Evolutionary conservation across 1,140 invertebrate species (phyloP).

Genomic region (Hycleus cichorii): DNA sequence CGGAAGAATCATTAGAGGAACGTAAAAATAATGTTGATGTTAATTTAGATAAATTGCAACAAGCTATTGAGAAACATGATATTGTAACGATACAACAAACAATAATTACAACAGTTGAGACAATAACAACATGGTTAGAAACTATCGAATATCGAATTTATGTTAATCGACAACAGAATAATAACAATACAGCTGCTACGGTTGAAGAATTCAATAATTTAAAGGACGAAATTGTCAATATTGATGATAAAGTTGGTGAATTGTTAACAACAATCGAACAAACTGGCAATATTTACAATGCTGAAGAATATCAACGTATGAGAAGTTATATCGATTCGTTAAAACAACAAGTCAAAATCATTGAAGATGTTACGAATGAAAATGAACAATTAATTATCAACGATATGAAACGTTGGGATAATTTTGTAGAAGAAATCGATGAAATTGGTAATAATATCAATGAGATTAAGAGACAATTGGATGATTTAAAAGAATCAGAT

Average conservation of each 20-base stretch:
- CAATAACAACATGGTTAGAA: conserved; percentile 72
- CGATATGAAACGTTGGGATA: conserved; percentile 60
- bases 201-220: conserved; percentile 42
- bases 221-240: conserved; percentile 47
- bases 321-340: conserved; percentile 45
- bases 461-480: conserved; percentile 47
- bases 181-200: conserved; percentile 37
- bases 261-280: conserved; percentile 41
- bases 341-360: conserved; percentile 48
- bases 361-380: conserved; percentile 53
- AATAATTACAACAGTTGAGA: conserved; percentile 66
- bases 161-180: conserved; percentile 50
- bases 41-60: conserved; percentile 53
- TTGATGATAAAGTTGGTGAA: conserved; percentile 45
- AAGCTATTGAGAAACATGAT: conserved; percentile 57
- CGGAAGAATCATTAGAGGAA: conserved; percentile 48
- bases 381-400: conserved; percentile 52
- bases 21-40: conserved; percentile 47
- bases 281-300: conserved; percentile 46
- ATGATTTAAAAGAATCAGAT: conserved; percentile 52
- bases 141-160: conserved; percentile 74
- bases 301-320: conserved; percentile 43
- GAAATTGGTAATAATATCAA: conserved; percentile 47
- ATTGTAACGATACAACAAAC: conserved; percentile 55
- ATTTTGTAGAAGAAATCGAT: conserved; percentile 55